A percentile compares a stretch with the other conserved stretches of the same genome.
Evolutionary conservation across 1,140 invertebrate species (phyloP).

Genomic region (Atta cephalotes): DNA sequence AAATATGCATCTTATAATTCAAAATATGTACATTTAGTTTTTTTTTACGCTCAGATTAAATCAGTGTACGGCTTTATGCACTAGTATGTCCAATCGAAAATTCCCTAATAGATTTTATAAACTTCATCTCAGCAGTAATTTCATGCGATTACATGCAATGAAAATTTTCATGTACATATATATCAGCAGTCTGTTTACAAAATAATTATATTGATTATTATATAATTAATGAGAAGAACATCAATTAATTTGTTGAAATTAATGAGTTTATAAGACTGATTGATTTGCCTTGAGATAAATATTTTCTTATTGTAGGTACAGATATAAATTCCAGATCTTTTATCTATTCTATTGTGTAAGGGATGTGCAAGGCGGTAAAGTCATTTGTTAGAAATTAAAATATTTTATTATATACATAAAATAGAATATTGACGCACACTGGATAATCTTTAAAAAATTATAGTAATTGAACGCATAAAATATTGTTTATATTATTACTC

Average conservation of each 20-base stretch:
- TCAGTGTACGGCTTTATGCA: too few species aligned
- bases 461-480: neutral
- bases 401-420: conserved; percentile 18
- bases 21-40: too few species aligned
- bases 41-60: too few species aligned
- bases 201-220: conserved; percentile 24
- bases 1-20: too few species aligned
- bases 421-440: neutral
- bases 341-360: conserved; percentile 35
- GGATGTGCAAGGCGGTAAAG: conserved; percentile 11
- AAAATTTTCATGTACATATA: conserved; percentile 24
- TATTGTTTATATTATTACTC: neutral
- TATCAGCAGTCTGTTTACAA: conserved; percentile 17
- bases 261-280: conserved; percentile 80
- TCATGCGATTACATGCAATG: conserved; percentile 8
- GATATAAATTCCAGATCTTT: conserved; percentile 27
- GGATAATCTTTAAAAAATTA: conserved; percentile 1
- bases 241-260: conserved; percentile 50
- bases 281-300: conserved; percentile 78
- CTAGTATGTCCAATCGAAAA: too few species aligned
- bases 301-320: conserved; percentile 20
- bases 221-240: conserved; percentile 39
- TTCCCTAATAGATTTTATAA: conserved; percentile 16
- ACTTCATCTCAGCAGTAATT: conserved; percentile 25
- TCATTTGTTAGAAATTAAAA: conserved; percentile 9